phyloP scores from a whole-genome alignment of 2,888 invertebrate genomes.

The Frankliniella fusca region DNA sequence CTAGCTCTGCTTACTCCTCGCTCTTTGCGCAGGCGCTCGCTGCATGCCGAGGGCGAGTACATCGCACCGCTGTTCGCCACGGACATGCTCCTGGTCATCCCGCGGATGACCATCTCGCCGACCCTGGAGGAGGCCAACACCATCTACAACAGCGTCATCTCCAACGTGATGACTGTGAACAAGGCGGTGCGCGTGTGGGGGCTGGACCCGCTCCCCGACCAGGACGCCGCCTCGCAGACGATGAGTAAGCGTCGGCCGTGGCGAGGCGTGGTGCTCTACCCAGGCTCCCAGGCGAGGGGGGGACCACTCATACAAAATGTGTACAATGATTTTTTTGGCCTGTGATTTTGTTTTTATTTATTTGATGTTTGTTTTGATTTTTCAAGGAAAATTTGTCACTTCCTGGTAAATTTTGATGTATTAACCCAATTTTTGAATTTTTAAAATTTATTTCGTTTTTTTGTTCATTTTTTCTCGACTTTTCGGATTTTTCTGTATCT shows the following conservation, averaged over 20 bases:
- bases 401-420: too few relatives aligned
- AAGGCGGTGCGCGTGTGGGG: constrained; percentile 9
- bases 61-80: constrained; percentile 56
- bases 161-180: not conserved
- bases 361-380: too few relatives aligned
- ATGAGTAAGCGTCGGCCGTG: not conserved
- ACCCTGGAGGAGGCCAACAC: constrained; percentile 67
- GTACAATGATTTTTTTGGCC: too few relatives aligned
- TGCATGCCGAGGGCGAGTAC: not conserved
- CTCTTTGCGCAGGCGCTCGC: not conserved
- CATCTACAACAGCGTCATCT: constrained; percentile 48
- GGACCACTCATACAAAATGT: too few relatives aligned
- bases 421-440: too few relatives aligned
- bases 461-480: too few relatives aligned
- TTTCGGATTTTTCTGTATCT: too few relatives aligned
- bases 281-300: too few relatives aligned
- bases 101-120: constrained; percentile 58
- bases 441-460: too few relatives aligned
- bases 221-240: not conserved
- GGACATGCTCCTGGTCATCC: constrained; percentile 61
- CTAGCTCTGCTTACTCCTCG: not conserved
- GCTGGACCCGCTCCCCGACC: not conserved
- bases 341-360: too few relatives aligned
- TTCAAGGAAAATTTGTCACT: too few relatives aligned
- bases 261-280: too few relatives aligned